Percentiles rank a stretch among this genome's conserved stretches.
phyloP scores from a whole-genome alignment of 2,113 vertebrate species.

The Cnemophilus loriae region DNA sequence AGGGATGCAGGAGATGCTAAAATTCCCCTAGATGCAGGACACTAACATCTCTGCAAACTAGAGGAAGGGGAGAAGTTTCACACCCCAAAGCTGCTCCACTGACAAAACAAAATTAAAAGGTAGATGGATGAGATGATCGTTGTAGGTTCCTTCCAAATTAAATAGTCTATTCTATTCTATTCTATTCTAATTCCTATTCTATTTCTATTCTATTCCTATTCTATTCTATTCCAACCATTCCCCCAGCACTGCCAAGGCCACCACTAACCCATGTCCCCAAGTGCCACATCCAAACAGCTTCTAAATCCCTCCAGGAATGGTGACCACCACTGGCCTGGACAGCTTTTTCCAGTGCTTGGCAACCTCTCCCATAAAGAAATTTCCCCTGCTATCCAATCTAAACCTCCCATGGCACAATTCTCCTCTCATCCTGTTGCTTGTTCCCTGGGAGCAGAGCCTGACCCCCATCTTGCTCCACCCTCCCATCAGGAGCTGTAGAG shows the following conservation, averaged over 20 bases:
- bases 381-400: background rate
- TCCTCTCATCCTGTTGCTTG: background rate
- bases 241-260: background rate
- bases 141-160: fast-evolving
- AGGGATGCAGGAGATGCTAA: background rate
- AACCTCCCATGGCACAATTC: background rate
- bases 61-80: background rate
- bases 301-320: background rate
- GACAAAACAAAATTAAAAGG: background rate
- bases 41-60: background rate
- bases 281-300: fast-evolving
- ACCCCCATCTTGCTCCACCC: background rate
- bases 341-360: background rate
- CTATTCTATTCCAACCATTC: background rate
- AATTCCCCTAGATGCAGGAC: background rate
- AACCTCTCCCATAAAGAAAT: background rate
- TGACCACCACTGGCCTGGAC: background rate
- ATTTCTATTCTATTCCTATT: background rate
- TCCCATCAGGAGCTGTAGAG: background rate
- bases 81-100: background rate
- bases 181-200: background rate
- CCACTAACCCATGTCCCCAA: background rate
- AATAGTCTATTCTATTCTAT: background rate
- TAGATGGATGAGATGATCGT: fast-evolving
- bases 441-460: background rate